These are phyloP conservation scores for Ctena decussata DNA, from an alignment of 2,888 invertebrate species.

Conservation along the genomic window DNA sequence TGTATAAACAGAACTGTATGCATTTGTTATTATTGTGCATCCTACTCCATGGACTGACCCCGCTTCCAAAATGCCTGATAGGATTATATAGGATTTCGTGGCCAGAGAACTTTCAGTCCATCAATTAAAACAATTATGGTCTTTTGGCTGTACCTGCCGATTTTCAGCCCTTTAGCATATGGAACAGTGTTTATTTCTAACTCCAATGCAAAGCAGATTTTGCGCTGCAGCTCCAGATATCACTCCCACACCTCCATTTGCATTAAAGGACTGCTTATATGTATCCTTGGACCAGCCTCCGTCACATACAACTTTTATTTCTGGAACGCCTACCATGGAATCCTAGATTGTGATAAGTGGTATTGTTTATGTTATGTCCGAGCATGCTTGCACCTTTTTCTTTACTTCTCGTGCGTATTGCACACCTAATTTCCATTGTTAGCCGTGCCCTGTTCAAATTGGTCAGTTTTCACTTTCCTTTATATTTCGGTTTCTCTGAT, in stretches of 20 bases:
- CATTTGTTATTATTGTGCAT: slow-evolving; percentile 47
- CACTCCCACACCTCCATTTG: too few relatives aligned
- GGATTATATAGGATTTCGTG: slow-evolving; percentile 28
- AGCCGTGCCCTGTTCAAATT: slow-evolving; percentile 4
- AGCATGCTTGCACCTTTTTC: slow-evolving; percentile 2
- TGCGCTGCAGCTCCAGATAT: too few relatives aligned
- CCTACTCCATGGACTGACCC: slow-evolving; percentile 56
- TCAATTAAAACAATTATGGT: slow-evolving; percentile 56
- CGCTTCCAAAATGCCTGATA: slow-evolving; percentile 54
- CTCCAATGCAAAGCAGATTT: slow-evolving; percentile 64
- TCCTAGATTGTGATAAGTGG: too few relatives aligned
- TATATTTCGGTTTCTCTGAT: slow-evolving; percentile 38
- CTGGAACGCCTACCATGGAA: too few relatives aligned
- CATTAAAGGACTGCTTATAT: too few relatives aligned
- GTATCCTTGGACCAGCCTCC: too few relatives aligned
- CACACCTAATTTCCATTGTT: slow-evolving; percentile 43
- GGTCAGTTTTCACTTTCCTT: slow-evolving; percentile 37
- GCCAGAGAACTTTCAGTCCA: slow-evolving; percentile 48
- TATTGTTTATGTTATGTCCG: too few relatives aligned
- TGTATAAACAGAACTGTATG: slow-evolving; percentile 42
- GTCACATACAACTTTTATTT: too few relatives aligned
- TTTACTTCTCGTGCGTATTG: slow-evolving; percentile 41
- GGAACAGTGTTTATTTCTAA: slow-evolving; percentile 63
- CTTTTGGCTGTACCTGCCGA: background rate
- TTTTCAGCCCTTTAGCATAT: slow-evolving; percentile 42